Evolutionary conservation across 2,888 invertebrate species (phyloP).

Genomic region (Glyphotaelius pellucidus): DNA sequence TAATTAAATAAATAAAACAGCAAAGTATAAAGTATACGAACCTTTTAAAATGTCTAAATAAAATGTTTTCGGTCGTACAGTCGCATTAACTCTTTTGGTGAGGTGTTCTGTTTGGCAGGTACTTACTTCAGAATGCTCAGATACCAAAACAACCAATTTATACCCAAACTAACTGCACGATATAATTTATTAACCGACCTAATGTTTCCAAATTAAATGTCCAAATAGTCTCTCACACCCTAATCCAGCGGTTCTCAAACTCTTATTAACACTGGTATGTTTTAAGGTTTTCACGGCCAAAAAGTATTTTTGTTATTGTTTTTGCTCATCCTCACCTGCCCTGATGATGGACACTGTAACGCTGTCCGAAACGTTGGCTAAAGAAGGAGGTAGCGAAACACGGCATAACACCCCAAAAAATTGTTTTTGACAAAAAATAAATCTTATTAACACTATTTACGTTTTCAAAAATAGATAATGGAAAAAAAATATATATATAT

Average conservation of each 20-base stretch:
- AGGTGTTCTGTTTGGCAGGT: not conserved
- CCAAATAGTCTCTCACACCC: constrained; percentile 55
- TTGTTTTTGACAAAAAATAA: no score
- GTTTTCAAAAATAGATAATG: not conserved
- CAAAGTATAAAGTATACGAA: not conserved
- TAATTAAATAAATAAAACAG: not conserved
- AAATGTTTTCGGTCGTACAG: not conserved
- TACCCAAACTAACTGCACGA: constrained; percentile 63
- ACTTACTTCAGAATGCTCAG: not conserved
- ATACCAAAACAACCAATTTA: constrained; percentile 65
- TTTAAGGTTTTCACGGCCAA: no score
- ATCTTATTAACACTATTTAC: not conserved
- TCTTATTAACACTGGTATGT: not conserved
- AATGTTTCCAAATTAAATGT: constrained; percentile 66
- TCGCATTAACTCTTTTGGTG: not conserved
- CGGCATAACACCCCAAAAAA: no score
- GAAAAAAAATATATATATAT: no score
- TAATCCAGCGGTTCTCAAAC: constrained; percentile 40
- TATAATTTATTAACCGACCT: constrained; percentile 66
- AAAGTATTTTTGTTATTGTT: no score
- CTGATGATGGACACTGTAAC: no score
- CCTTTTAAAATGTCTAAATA: not conserved
- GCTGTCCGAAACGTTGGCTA: no score
- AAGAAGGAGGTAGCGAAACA: no score
- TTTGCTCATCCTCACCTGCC: no score